Evolutionary conservation across 2,888 invertebrate species (phyloP), one percentile per base, ranked within the genome.

Genomic region (Eupithecia vulgata): DNA sequence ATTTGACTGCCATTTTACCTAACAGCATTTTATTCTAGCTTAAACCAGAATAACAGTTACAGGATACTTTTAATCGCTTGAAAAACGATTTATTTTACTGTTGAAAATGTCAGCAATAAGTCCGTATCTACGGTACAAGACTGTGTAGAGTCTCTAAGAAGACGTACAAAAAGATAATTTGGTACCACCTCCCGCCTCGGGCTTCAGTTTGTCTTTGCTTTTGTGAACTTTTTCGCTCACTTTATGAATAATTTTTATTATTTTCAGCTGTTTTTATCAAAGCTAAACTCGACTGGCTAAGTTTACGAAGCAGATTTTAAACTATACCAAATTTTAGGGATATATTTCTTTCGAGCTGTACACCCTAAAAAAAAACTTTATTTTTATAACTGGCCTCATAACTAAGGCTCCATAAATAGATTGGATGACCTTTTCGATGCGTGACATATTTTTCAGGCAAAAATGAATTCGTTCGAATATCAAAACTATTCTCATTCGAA

Each of bases 191-290:
- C 82, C 83, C 81, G 90, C 88, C 89, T 83, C 82, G 84, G 89
- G 90, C 87, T 81, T 83, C 84, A 88, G 92, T 93, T 94, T 93
- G 92, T 92, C 92, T 93, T 94, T 92, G 91, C 90, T 89, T 91
- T 92, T 92, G 90, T 89, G 89, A 91, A 93, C 92, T 94, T 92
- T 92, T 91, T 90, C 87, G 84, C 87, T 88, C 87, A 90, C 87
- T 92, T 92, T 91, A 92, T 92, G 92, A 93, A 93, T 93, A 92
- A 92, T 91, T 90, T 91, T 89, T 90, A 93, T 93, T 92, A 92
- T 91, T 89, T 91, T 89, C 90, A 91, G 85, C 89, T 92, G 90
- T 91, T 93, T 93, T 92, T 90, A 89, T 87, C 89, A 89, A 87
- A 85, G 87, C 85, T 83, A 84, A 89, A 90, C 90, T 91, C 83